Percentiles rank a stretch among this genome's conserved stretches.
phyloP scores from a whole-genome alignment of 35 echinoderm and acorn worm genomes.

The Heliocidaris erythrogramma region DNA sequence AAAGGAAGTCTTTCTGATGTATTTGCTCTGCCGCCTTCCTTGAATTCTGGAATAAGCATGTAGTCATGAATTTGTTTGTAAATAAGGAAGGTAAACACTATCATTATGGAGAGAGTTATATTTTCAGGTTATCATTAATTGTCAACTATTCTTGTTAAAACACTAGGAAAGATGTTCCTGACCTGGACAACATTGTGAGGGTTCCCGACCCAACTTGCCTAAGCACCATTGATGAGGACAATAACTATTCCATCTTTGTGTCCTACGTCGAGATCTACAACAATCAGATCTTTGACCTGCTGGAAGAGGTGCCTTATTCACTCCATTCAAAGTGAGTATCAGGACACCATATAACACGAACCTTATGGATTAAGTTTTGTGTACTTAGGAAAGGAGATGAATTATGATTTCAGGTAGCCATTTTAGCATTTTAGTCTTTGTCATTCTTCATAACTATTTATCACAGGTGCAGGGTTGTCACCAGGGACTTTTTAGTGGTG shows the following conservation, averaged over 20 bases:
- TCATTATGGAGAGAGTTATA: background rate
- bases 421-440: too few species aligned
- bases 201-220: conserved; percentile 86
- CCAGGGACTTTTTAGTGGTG: too few species aligned
- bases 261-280: conserved; percentile 99
- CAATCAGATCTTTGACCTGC: conserved; percentile 93
- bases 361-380: background rate
- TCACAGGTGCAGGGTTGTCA: too few species aligned
- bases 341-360: background rate
- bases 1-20: too few species aligned
- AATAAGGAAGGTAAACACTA: too few species aligned
- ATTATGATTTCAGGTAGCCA: background rate
- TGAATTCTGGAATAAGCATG: too few species aligned
- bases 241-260: conserved; percentile 94
- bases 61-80: too few species aligned
- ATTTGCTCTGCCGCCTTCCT: too few species aligned
- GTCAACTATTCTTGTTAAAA: background rate
- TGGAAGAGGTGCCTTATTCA: conserved; percentile 72
- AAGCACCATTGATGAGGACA: conserved; percentile 81
- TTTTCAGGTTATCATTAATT: background rate
- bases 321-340: conserved; percentile 69
- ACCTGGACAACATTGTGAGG: conserved; percentile 64
- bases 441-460: too few species aligned
- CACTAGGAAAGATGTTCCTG: conserved; percentile 64
- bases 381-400: background rate